Percentiles rank a stretch among this genome's conserved stretches.
These are phyloP conservation scores for Rhinichthys osculus DNA, from an alignment of 2,797 vertebrate species.

Conservation along the genomic window DNA sequence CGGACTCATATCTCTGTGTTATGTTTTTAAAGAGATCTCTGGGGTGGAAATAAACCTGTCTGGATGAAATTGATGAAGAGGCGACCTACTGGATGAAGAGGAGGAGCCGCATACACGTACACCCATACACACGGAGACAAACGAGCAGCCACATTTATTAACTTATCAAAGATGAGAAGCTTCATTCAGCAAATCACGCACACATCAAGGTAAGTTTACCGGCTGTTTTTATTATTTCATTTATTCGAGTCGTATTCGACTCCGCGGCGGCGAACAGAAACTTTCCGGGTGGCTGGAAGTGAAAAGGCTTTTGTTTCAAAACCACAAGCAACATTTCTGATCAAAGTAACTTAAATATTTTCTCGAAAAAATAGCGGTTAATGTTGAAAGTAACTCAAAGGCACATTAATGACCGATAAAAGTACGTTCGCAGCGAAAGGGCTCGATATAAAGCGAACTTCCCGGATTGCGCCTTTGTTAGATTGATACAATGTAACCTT, in stretches of 20 bases:
- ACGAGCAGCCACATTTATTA: not conserved
- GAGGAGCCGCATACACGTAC: constrained; percentile 13
- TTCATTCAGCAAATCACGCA: not conserved
- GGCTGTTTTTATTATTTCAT: not conserved
- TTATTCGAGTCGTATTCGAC: not conserved
- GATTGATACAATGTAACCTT: constrained; percentile 18
- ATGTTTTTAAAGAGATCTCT: constrained; percentile 25
- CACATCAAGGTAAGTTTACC: constrained; percentile 7
- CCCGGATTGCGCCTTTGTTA: constrained; percentile 13
- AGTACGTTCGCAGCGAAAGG: not conserved
- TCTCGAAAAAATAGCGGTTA: not conserved
- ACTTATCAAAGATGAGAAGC: constrained; percentile 11
- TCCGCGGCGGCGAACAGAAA: not conserved
- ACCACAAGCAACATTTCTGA: not conserved
- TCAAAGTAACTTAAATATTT: not conserved
- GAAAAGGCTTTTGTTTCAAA: constrained; percentile 41
- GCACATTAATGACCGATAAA: not conserved
- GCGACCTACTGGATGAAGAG: constrained; percentile 17
- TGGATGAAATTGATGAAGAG: constrained; percentile 17
- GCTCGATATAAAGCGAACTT: not conserved
- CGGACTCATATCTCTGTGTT: constrained; percentile 9
- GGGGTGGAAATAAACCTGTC: constrained; percentile 40
- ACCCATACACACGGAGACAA: constrained; percentile 16
- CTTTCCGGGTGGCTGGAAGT: constrained; percentile 20
- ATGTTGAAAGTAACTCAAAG: not conserved